Percentiles rank a stretch among this genome's conserved stretches.
phyloP scores from a whole-genome alignment of 2,888 invertebrate genomes.

The Tetropium fuscum region DNA sequence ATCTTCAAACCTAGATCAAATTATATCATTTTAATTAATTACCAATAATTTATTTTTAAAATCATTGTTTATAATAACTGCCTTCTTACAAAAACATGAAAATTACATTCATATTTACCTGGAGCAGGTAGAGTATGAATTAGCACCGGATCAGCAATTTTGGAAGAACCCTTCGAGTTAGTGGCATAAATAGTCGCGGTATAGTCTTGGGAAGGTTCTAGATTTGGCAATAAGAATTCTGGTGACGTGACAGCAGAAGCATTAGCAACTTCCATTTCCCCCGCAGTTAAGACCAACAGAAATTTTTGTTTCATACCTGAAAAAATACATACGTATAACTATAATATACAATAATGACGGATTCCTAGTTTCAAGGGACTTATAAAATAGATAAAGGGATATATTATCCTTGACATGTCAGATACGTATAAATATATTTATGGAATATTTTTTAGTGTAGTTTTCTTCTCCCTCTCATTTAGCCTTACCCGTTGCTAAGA shows the following conservation, averaged over 20 bases:
- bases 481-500: no score
- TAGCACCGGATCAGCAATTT: conserved; percentile 61
- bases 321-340: conserved; percentile 29
- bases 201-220: conserved; percentile 68
- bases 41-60: no score
- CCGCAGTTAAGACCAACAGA: conserved; percentile 60
- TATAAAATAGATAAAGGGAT: no score
- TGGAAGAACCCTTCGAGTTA: conserved; percentile 73
- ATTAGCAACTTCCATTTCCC: conserved; percentile 62
- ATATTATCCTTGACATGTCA: no score
- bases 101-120: conserved; percentile 22
- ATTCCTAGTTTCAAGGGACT: no score
- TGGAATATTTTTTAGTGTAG: no score
- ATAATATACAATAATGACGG: no score
- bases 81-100: not conserved
- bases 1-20: no score
- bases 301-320: conserved; percentile 63
- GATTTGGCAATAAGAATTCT: conserved; percentile 67
- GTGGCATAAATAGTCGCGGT: conserved; percentile 71
- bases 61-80: no score
- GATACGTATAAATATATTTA: no score
- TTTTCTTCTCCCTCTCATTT: no score
- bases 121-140: conserved; percentile 67
- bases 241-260: conserved; percentile 62
- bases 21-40: no score